These are phyloP conservation scores for Pangasianodon hypophthalmus DNA, from an alignment of 2,113 vertebrate species.

Conservation along the genomic window DNA sequence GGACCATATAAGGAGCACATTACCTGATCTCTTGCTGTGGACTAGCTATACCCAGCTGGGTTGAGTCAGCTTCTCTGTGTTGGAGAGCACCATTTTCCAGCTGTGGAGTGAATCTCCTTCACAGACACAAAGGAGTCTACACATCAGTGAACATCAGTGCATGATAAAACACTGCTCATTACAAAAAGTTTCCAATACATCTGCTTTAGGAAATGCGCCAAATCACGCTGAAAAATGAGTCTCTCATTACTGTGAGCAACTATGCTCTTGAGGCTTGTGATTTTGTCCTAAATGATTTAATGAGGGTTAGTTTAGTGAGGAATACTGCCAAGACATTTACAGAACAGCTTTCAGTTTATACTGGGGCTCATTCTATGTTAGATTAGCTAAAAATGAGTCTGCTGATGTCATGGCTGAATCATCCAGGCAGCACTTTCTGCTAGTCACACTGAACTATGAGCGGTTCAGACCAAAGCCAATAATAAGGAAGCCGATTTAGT, in stretches of 20 bases:
- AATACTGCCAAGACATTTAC: not conserved
- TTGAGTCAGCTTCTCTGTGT: not conserved
- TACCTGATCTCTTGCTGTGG: conserved; percentile 52
- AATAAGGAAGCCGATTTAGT: conserved; percentile 60
- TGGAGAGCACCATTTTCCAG: conserved; percentile 22
- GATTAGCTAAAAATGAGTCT: not conserved
- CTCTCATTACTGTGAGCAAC: not conserved
- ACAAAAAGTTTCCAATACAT: conserved; percentile 21
- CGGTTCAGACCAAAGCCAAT: not conserved
- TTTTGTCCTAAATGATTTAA: not conserved
- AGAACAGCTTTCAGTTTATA: not conserved
- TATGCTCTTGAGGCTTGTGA: conserved; percentile 5
- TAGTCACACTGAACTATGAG: not conserved
- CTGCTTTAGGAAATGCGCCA: conserved; percentile 14
- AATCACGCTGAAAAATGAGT: not conserved
- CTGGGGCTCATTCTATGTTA: not conserved
- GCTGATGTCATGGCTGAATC: conserved; percentile 3
- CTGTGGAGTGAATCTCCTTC: conserved; percentile 2
- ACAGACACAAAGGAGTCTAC: conserved; percentile 4
- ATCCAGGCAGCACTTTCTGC: not conserved
- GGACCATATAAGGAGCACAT: conserved; percentile 69
- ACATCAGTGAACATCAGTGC: not conserved
- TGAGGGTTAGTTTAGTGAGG: not conserved
- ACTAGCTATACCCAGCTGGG: not conserved
- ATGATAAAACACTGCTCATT: conserved; percentile 5